Percentiles rank a stretch among this genome's conserved stretches.
phyloP scores from a whole-genome alignment of 1,140 invertebrate genomes.

The Diprion similis region DNA sequence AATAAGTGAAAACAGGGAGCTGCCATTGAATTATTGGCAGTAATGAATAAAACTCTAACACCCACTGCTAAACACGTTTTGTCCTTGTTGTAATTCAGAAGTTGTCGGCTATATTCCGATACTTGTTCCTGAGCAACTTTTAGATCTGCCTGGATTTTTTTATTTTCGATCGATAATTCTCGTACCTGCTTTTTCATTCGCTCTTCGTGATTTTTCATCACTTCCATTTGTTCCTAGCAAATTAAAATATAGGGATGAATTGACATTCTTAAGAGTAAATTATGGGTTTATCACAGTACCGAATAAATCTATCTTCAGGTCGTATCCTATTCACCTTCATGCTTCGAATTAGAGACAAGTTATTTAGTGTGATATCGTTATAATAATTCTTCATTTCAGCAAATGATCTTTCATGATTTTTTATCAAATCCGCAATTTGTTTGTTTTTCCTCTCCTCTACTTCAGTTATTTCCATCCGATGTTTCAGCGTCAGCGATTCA shows the following conservation, averaged over 20 bases:
- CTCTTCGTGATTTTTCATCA: slow-evolving; percentile 82
- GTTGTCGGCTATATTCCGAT: slow-evolving; percentile 73
- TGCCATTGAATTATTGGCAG: neutral
- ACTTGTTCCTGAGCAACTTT: slow-evolving; percentile 73
- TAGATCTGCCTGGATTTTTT: slow-evolving; percentile 73
- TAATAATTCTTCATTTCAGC: slow-evolving; percentile 92
- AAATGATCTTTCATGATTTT: slow-evolving; percentile 85
- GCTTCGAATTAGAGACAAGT: slow-evolving; percentile 82
- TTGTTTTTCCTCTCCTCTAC: slow-evolving; percentile 90
- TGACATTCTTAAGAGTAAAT: neutral
- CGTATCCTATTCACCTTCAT: slow-evolving; percentile 67
- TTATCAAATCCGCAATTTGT: slow-evolving; percentile 81
- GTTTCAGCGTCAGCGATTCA: slow-evolving; percentile 76
- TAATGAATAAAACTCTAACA: slow-evolving; percentile 25
- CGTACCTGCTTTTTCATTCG: slow-evolving; percentile 73
- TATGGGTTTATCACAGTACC: neutral
- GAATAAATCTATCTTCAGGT: neutral
- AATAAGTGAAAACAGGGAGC: neutral
- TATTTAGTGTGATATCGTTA: slow-evolving; percentile 92
- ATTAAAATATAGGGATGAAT: slow-evolving; percentile 14
- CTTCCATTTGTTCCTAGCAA: slow-evolving; percentile 81
- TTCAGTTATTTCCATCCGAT: slow-evolving; percentile 81
- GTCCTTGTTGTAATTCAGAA: slow-evolving; percentile 84
- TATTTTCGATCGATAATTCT: slow-evolving; percentile 74
- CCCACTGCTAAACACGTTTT: slow-evolving; percentile 62